phyloP scores from a whole-genome alignment of 2,888 invertebrate genomes.

The Drosophila pseudotalamancana region DNA sequence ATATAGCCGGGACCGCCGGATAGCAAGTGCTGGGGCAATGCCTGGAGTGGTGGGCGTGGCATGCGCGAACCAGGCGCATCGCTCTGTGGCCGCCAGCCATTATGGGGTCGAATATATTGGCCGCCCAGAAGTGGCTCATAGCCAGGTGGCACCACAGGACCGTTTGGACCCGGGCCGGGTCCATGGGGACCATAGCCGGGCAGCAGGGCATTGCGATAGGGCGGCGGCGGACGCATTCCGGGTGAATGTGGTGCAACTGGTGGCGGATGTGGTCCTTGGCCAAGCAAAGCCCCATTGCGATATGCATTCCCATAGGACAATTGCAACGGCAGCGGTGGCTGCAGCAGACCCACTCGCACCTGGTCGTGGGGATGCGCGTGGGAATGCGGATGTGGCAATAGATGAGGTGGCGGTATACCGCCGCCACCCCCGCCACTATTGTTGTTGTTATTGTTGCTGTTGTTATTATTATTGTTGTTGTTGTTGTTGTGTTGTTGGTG shows the following conservation, averaged over 20 bases:
- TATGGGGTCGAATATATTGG: slow-evolving; percentile 67
- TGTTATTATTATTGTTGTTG: slow-evolving; percentile 28
- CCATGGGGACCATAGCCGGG: slow-evolving; percentile 51
- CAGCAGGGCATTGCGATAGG: slow-evolving; percentile 67
- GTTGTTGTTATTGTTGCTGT: slow-evolving; percentile 13
- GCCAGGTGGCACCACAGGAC: slow-evolving; percentile 30
- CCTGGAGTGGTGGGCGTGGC: slow-evolving; percentile 85
- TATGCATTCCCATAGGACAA: slow-evolving; percentile 45
- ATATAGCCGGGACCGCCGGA: slow-evolving; percentile 52
- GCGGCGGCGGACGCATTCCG: slow-evolving; percentile 70
- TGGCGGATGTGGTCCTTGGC: slow-evolving; percentile 45
- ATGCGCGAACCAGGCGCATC: slow-evolving; percentile 83
- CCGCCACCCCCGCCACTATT: slow-evolving; percentile 24
- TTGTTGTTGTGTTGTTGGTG: slow-evolving; percentile 41
- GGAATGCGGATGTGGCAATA: slow-evolving; percentile 55
- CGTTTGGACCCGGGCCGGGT: slow-evolving; percentile 20
- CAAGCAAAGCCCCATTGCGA: slow-evolving; percentile 61
- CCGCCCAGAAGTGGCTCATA: slow-evolving; percentile 54
- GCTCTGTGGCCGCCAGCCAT: slow-evolving; percentile 75
- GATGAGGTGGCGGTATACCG: slow-evolving; percentile 37
- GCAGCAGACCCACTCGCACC: slow-evolving; percentile 68
- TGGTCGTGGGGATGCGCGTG: slow-evolving; percentile 46
- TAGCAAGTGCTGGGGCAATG: slow-evolving; percentile 68
- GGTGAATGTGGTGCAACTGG: slow-evolving; percentile 40
- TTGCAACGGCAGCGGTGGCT: slow-evolving; percentile 51